Evolutionary conservation across 2,888 invertebrate species (phyloP).

Genomic region (Muscina levida): DNA sequence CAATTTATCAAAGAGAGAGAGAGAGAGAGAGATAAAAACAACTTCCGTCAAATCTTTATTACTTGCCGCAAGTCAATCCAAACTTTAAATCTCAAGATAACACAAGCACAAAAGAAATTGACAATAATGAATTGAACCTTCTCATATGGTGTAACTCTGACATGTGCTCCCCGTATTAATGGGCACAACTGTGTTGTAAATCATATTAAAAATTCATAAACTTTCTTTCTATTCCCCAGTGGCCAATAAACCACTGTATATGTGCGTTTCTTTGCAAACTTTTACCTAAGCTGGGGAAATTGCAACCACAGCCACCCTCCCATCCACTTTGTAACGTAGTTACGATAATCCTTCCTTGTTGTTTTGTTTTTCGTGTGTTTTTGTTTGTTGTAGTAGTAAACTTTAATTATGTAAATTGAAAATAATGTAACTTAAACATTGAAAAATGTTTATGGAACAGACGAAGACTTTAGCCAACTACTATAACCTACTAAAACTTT

Average conservation of each 20-base stretch:
- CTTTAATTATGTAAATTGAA: conserved; percentile 58
- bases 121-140: background rate
- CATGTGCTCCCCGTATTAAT: background rate
- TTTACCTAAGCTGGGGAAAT: background rate
- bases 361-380: background rate
- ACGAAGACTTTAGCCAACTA: conserved; percentile 11
- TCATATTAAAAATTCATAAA: conserved; percentile 10
- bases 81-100: background rate
- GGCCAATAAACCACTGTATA: background rate
- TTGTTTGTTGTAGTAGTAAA: conserved; percentile 7
- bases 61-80: background rate
- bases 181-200: too few relatives aligned
- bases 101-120: too few relatives aligned
- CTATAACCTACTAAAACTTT: background rate
- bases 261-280: background rate
- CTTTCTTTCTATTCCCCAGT: background rate
- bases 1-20: background rate
- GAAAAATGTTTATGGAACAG: conserved; percentile 8
- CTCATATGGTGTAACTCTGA: background rate
- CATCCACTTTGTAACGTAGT: background rate
- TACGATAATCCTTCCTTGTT: background rate
- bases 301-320: background rate
- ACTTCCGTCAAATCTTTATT: background rate
- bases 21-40: too few relatives aligned
- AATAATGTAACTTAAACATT: conserved; percentile 46